These are phyloP conservation scores for Teleiodes luculella DNA, from an alignment of 2,888 invertebrate species.

Conservation along the genomic window DNA sequence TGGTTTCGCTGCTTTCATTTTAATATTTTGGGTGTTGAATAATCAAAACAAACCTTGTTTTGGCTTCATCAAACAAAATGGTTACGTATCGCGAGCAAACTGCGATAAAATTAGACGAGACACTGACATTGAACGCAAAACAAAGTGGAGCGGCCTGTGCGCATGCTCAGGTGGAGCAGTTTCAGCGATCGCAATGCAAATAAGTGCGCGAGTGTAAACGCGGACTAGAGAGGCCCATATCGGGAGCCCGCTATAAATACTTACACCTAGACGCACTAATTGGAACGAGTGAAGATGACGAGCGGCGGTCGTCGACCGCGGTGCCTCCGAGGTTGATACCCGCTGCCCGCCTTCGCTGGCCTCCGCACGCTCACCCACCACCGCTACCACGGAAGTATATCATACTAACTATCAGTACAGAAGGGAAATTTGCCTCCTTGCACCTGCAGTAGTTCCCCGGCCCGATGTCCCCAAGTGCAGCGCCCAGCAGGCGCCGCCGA, in stretches of 20 bases:
- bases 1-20: background rate
- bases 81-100: slow-evolving; percentile 64
- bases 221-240: slow-evolving; percentile 47
- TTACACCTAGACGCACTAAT: slow-evolving; percentile 45
- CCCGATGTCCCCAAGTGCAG: no score
- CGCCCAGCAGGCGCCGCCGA: slow-evolving; percentile 18
- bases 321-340: slow-evolving; percentile 55
- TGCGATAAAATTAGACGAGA: slow-evolving; percentile 76
- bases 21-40: slow-evolving; percentile 51
- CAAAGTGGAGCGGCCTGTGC: slow-evolving; percentile 65
- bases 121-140: slow-evolving; percentile 78
- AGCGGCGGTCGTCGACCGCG: slow-evolving; percentile 58
- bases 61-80: slow-evolving; percentile 67
- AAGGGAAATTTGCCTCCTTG: no score
- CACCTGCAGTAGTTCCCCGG: no score
- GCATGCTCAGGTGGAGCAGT: slow-evolving; percentile 62
- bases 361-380: no score
- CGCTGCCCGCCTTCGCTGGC: slow-evolving; percentile 3
- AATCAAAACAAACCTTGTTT: slow-evolving; percentile 71
- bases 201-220: slow-evolving; percentile 35
- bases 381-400: no score
- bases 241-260: slow-evolving; percentile 40
- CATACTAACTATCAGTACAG: no score
- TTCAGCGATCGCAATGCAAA: slow-evolving; percentile 52
- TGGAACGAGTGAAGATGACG: slow-evolving; percentile 50